A percentile compares a stretch with the other conserved stretches of the same genome.
These are phyloP conservation scores for Macrotrachela quadricornifera DNA, from an alignment of 1,140 invertebrate species.

Conservation along the genomic window DNA sequence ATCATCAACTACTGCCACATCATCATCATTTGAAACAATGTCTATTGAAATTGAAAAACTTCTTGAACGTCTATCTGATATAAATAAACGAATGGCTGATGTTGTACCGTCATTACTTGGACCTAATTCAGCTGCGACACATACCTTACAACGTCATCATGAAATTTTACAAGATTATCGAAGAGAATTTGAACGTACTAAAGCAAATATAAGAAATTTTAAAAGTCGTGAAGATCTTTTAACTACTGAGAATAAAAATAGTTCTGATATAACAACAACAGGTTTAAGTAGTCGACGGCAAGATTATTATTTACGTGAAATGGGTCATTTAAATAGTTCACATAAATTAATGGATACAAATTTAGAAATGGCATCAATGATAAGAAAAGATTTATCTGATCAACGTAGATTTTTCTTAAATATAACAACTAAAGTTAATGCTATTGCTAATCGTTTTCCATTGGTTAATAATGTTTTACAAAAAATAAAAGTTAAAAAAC, in stretches of 20 bases:
- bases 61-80: constrained; percentile 45
- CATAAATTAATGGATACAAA: constrained; percentile 55
- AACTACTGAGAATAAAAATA: constrained; percentile 9
- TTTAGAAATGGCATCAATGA: constrained; percentile 66
- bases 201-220: constrained; percentile 56
- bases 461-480: constrained; percentile 69
- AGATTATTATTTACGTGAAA: constrained; percentile 77
- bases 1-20: constrained; percentile 47
- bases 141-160: constrained; percentile 42
- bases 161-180: constrained; percentile 82
- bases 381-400: constrained; percentile 63
- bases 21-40: constrained; percentile 67
- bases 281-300: constrained; percentile 41
- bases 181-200: constrained; percentile 74
- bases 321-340: constrained; percentile 69
- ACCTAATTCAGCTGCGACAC: not conserved
- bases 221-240: constrained; percentile 67
- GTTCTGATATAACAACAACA: too few relatives aligned
- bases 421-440: constrained; percentile 71
- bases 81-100: constrained; percentile 9
- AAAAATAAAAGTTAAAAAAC: constrained; percentile 69
- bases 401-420: constrained; percentile 65
- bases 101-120: not conserved
- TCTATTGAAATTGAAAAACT: constrained; percentile 70
- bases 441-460: constrained; percentile 48